These are phyloP conservation scores for Aphaenogaster ashmeadi DNA, from an alignment of 1,140 invertebrate genomes.

Conservation along the genomic window DNA sequence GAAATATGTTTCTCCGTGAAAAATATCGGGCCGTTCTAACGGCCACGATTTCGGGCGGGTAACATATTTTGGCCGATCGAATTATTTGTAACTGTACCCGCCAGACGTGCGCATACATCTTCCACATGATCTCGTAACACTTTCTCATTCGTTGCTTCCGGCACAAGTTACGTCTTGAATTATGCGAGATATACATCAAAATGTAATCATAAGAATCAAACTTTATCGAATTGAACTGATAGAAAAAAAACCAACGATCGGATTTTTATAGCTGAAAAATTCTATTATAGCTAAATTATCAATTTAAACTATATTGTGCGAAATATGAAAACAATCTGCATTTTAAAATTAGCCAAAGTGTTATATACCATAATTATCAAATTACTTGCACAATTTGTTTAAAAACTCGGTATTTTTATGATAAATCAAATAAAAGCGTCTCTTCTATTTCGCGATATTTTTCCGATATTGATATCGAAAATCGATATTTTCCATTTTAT, in stretches of 20 bases:
- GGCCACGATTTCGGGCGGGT: slow-evolving; percentile 20
- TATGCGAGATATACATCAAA: neutral
- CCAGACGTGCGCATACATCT: slow-evolving; percentile 39
- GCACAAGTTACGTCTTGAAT: slow-evolving; percentile 12
- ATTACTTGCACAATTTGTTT: neutral
- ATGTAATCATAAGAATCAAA: neutral
- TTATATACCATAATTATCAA: neutral
- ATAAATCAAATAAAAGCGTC: slow-evolving; percentile 4
- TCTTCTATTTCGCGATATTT: neutral
- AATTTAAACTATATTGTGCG: neutral
- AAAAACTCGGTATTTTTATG: neutral
- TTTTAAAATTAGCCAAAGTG: neutral
- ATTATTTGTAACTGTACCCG: slow-evolving; percentile 58
- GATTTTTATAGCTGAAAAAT: neutral
- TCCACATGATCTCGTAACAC: slow-evolving; percentile 38
- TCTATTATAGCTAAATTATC: neutral
- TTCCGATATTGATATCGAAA: neutral
- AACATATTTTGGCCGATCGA: slow-evolving; percentile 54
- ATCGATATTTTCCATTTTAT: slow-evolving; percentile 3
- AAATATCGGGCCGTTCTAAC: slow-evolving; percentile 36
- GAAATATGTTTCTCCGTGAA: slow-evolving; percentile 45
- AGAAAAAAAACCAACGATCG: neutral
- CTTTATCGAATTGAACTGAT: neutral
- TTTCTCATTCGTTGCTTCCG: slow-evolving; percentile 44
- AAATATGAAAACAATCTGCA: neutral